Evolutionary conservation across 2,113 vertebrate species (phyloP).

Genomic region (Pycnonotus jocosus): DNA sequence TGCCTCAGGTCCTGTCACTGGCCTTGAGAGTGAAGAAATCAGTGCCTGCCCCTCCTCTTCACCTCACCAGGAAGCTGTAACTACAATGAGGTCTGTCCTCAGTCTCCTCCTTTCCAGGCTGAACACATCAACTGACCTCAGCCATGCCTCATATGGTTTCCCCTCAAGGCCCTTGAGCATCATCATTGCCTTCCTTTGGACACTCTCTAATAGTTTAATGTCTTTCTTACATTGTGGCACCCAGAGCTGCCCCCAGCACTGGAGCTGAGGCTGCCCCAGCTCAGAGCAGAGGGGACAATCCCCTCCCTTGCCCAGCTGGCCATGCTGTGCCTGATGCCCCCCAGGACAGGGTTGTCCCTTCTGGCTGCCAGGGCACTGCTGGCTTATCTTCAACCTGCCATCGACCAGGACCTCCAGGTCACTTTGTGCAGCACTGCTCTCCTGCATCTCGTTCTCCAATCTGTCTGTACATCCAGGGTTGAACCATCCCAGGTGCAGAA

Average conservation of each 20-base stretch:
- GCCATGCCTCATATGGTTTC: fast-evolving
- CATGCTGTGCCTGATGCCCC: background rate
- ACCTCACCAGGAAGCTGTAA: background rate
- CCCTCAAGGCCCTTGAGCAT: background rate
- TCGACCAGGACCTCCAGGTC: fast-evolving
- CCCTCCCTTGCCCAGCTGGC: background rate
- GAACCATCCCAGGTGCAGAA: background rate
- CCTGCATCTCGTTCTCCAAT: background rate
- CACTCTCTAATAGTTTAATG: fast-evolving
- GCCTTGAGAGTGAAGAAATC: background rate
- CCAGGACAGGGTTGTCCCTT: background rate
- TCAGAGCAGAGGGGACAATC: background rate
- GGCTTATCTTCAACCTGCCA: fast-evolving
- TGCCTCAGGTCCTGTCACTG: background rate
- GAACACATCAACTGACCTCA: background rate
- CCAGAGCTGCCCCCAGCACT: background rate
- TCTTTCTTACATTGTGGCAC: fast-evolving
- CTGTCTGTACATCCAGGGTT: background rate
- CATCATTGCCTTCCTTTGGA: background rate
- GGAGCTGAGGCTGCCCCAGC: background rate
- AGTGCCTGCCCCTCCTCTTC: background rate
- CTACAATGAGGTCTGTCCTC: background rate
- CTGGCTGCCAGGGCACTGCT: background rate
- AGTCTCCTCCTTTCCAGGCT: background rate
- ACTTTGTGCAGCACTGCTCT: fast-evolving